These are phyloP conservation scores for Apoderus coryli DNA, from an alignment of 2,888 invertebrate species.

Conservation along the genomic window DNA sequence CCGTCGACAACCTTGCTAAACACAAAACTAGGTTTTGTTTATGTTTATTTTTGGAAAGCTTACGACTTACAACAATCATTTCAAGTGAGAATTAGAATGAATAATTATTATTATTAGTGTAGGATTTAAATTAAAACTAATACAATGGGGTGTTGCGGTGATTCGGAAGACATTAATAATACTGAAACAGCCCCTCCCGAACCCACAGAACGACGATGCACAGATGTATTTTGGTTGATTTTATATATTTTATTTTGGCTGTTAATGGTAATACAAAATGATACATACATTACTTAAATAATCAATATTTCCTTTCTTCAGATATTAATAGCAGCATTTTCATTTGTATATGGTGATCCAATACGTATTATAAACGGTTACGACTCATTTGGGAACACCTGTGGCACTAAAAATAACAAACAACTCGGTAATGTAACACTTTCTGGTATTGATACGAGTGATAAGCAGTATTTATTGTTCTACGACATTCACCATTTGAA, in stretches of 20 bases:
- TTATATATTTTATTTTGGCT: conserved; percentile 70
- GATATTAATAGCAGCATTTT: conserved; percentile 75
- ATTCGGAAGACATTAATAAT: conserved; percentile 29
- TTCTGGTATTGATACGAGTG: conserved; percentile 67
- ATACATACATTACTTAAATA: conserved; percentile 2
- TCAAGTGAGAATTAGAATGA: no score
- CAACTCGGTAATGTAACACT: conserved; percentile 55
- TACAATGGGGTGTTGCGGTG: conserved; percentile 51
- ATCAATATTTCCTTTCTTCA: conserved; percentile 28
- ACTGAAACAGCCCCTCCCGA: no score
- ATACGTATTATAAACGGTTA: conserved; percentile 76
- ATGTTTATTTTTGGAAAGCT: no score
- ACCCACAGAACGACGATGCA: conserved; percentile 53
- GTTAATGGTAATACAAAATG: conserved; percentile 49
- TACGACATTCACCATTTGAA: conserved; percentile 65
- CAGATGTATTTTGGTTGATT: conserved; percentile 69
- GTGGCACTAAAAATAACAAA: conserved; percentile 69
- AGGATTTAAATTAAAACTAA: no score
- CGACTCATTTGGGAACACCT: conserved; percentile 90
- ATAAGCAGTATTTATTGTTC: conserved; percentile 69
- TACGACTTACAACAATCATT: no score
- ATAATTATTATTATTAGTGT: no score
- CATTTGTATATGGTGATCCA: conserved; percentile 79
- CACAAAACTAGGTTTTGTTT: no score
- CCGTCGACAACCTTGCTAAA: no score